Base-by-base conservation (phyloP, 2,113 vertebrate genomes). In the Dolichallabes microphthalmus region DNA sequence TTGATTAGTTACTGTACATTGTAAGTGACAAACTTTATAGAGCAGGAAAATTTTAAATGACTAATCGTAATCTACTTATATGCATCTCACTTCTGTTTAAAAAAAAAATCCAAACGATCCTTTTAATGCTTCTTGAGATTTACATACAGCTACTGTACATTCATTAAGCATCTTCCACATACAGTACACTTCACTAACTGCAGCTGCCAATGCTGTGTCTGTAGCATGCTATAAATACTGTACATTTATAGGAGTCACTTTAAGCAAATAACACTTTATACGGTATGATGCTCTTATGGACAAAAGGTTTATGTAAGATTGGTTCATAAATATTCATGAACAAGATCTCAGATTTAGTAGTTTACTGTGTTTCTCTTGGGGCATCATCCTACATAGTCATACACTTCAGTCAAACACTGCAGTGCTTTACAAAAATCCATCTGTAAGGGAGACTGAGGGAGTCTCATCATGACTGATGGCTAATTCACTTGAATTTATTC, bases 81-180 rank as follows among this genome's bases (percentile, higher is more conserved):
- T 45, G 45, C 45, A 45, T 8, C 45, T 45, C 45, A 45, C 45
- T 45, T 45, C 45, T 45, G 45, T 8, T 45, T 7, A 45, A 45
- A 8, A 45, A 45, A 45, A 8, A 45, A 45, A 45, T 45, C 45
- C 45, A 45, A 45, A 45, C 45, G 7, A 45, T 45, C 7, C 7
- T 45, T 45, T 45, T 45, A 45, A 88, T 88, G 79, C 69, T 68
- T 55, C 85, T 86, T 63, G 83, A 83, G 86, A 50, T 76, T 30
- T 76, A 35, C 68, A 84, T 27, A 52, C 74, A 68, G 82, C 85
- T 79, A 82, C 32, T 35, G 32, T 35, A 35, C 86, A 14, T 80
- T 77, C 45, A 79, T 73, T 87, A 86, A 85, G 83, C 86, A 83
- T 86, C 77, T 85, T 81, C 58, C 45, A 84, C 78, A 52, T 30